Evolutionary conservation across 2,888 invertebrate species (phyloP), one percentile per base, ranked within the genome.

Genomic region (Orgyia antiqua): DNA sequence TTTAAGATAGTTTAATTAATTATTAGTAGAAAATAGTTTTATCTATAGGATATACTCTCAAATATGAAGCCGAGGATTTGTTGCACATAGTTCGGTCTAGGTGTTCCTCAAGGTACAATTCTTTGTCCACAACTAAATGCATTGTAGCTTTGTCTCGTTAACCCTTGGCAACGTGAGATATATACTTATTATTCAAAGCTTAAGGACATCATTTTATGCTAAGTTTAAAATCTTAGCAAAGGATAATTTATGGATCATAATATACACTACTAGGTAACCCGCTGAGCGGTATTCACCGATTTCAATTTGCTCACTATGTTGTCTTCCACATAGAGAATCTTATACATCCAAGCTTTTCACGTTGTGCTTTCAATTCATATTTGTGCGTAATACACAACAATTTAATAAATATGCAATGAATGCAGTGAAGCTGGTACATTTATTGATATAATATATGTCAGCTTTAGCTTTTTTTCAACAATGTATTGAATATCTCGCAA

Each of bases 261-360:
- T 58, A 55, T 64, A 68, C 46, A 63, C 68, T 76, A 76, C 42
- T 40, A 15, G 15, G 15, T 25, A 46, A n/a, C n/a, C 60, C 64
- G 56, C 57, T 45, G 46, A 30, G 53, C 60, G 51, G 54, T 36
- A 24, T 31, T 42, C 57, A 50, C 64, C 67, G 31, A 43, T 55
- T 48, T 51, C 58, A 67, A 68, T 61, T 68, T 64, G 71, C 83
- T 83, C 83, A 83, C 83, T 83, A 77, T 75, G 73, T 65, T 76
- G 82, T 83, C 83, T 83, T 83, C 80, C 83, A 73, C 70, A 70
- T 71, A 68, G 66, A 76, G 61, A 64, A 58, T 57, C 43, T 68
- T 73, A 68, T 69, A 78, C 68, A 78, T 60, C 58, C 45, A 51
- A 58, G 59, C 58, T 54, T 58, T 59, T 56, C 44, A 51, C 58